Conservation (phyloP, 2,113 vertebrate genomes). For the Pseudolaguvia tuberculata region DNA sequence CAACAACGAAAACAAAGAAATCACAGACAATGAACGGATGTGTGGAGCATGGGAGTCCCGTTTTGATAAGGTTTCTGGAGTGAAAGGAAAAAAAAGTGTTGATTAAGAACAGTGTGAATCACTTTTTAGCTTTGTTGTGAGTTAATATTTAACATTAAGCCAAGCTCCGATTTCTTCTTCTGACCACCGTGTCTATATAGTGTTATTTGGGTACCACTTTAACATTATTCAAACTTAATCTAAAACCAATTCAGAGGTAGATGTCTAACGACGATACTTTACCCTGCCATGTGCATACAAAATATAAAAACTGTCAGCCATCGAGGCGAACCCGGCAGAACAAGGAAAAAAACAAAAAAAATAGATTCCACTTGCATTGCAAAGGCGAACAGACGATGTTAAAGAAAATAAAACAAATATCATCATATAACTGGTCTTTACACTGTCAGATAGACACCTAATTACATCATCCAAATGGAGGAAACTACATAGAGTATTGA, state of each 20-base stretch:
- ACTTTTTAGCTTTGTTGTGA: neutral
- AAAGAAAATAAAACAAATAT: neutral
- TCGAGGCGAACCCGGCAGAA: neutral
- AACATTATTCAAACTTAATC: no score
- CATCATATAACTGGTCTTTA: neutral
- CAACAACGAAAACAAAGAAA: neutral
- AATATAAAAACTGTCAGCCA: neutral
- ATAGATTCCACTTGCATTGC: neutral
- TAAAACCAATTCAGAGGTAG: constrained; percentile 48
- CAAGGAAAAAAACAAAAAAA: neutral
- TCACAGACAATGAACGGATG: constrained; percentile 20
- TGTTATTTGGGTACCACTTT: no score
- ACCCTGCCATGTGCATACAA: constrained; percentile 1
- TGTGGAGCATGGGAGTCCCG: constrained; percentile 27
- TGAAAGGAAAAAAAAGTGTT: neutral
- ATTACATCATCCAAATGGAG: constrained; percentile 17
- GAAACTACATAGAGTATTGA: neutral
- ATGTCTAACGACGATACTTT: constrained; percentile 28
- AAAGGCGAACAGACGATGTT: neutral
- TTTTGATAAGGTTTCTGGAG: neutral
- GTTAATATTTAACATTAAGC: neutral
- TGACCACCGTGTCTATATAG: no score
- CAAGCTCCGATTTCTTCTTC: no score
- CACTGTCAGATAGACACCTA: constrained; percentile 10
- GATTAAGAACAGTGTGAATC: neutral